A percentile compares a stretch with the other conserved stretches of the same genome.
Evolutionary conservation across 2,113 vertebrate species (phyloP).

Genomic region (Furnarius figulus): DNA sequence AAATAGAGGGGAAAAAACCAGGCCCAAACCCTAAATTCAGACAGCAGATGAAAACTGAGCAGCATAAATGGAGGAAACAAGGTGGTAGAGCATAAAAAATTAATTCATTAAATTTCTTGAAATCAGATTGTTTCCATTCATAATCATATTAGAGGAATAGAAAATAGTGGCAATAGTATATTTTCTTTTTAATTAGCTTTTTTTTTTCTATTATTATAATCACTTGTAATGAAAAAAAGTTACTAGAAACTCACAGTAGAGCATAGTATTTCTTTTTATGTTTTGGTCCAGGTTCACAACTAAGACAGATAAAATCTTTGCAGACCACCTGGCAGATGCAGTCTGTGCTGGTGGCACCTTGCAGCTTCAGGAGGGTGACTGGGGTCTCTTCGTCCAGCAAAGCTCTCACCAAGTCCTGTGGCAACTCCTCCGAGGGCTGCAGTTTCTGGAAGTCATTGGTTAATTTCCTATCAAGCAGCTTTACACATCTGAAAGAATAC

Average conservation of each 20-base stretch:
- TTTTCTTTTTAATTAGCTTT: not conserved
- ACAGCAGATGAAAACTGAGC: not conserved
- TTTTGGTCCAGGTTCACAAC: not conserved
- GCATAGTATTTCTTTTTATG: not conserved
- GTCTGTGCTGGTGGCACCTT: not conserved
- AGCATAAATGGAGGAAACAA: not conserved
- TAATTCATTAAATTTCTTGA: not conserved
- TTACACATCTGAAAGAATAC: not conserved
- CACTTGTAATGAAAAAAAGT: not conserved
- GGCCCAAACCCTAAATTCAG: not conserved
- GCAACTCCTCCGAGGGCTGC: not conserved
- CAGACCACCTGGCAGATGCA: not conserved
- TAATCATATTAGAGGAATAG: not conserved
- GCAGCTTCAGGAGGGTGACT: not conserved
- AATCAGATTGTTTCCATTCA: not conserved
- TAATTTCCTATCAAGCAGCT: not conserved
- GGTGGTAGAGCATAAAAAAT: not conserved
- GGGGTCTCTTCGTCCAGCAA: not conserved
- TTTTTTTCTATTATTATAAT: not conserved
- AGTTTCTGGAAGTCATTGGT: not conserved
- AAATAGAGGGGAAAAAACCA: not conserved
- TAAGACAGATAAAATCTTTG: not conserved
- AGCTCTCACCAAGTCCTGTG: rapidly evolving
- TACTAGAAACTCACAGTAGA: not conserved
- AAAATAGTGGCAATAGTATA: not conserved